A percentile compares a stretch with the other conserved stretches of the same genome.
phyloP scores from a whole-genome alignment of 2,888 invertebrate genomes.

The Synergus japonicus region DNA sequence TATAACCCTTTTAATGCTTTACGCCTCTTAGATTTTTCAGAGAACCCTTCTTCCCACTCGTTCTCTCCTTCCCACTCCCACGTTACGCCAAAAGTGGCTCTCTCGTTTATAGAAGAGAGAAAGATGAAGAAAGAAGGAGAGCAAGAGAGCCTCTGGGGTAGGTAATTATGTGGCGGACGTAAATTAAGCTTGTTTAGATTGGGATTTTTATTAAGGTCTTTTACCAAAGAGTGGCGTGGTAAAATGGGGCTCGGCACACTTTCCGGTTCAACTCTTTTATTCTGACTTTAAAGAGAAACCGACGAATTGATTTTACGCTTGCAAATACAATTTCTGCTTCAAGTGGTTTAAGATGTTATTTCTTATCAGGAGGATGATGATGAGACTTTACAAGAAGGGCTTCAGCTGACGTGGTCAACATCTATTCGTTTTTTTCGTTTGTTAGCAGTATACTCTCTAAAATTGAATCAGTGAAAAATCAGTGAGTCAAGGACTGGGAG shows the following conservation, averaged over 20 bases:
- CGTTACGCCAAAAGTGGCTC: constrained; percentile 48
- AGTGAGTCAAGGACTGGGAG: constrained; percentile 45
- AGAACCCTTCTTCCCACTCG: constrained; percentile 63
- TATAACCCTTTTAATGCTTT: constrained; percentile 78
- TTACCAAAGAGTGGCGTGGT: constrained; percentile 70
- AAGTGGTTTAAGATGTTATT: background rate
- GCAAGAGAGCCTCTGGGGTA: constrained; percentile 67
- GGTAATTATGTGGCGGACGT: constrained; percentile 78
- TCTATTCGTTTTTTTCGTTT: too few relatives aligned
- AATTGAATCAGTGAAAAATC: too few relatives aligned
- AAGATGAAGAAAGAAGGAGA: constrained; percentile 47
- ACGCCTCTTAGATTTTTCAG: constrained; percentile 78
- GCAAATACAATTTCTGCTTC: constrained; percentile 8
- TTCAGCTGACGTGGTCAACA: too few relatives aligned
- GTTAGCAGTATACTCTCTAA: too few relatives aligned
- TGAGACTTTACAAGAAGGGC: too few relatives aligned
- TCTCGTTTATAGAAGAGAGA: constrained; percentile 37
- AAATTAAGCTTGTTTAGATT: constrained; percentile 78
- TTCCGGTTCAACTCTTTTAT: constrained; percentile 32
- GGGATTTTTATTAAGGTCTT: constrained; percentile 77
- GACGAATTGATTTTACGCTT: constrained; percentile 21
- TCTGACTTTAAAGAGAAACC: constrained; percentile 24
- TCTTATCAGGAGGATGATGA: background rate
- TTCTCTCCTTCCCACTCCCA: constrained; percentile 52
- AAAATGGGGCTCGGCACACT: constrained; percentile 67